Evolutionary conservation across 2,888 invertebrate species (phyloP).

Genomic region (Pyrochroa serraticornis): DNA sequence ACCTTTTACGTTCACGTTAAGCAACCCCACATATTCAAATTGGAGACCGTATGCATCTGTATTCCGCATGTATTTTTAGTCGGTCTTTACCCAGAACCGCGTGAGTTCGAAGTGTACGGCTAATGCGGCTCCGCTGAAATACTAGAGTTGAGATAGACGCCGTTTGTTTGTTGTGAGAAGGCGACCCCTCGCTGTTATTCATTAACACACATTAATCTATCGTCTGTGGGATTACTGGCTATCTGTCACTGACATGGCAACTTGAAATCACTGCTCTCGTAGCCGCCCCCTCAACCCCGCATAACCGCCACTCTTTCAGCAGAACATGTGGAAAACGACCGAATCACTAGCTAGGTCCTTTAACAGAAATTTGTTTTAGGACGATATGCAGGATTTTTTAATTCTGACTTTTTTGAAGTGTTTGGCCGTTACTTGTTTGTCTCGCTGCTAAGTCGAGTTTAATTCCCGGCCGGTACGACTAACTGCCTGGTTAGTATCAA

Average conservation of each 20-base stretch:
- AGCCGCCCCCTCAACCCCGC: not conserved
- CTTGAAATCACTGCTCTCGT: conserved; percentile 18
- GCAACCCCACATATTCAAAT: not conserved
- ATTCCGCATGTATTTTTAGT: conserved; percentile 22
- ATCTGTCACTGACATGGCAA: conserved; percentile 26
- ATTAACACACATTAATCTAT: conserved; percentile 29
- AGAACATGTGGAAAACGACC: too few relatives aligned
- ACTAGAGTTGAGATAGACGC: conserved; percentile 15
- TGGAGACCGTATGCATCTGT: conserved; percentile 8
- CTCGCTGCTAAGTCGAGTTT: too few relatives aligned
- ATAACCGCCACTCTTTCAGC: too few relatives aligned
- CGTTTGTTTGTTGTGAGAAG: conserved; percentile 27
- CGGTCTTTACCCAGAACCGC: conserved; percentile 3
- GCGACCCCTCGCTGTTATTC: conserved; percentile 24
- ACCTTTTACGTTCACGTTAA: conserved; percentile 44
- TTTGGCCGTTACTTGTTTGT: too few relatives aligned
- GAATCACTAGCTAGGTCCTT: too few relatives aligned
- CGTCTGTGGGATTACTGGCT: conserved; percentile 26
- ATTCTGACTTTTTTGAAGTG: too few relatives aligned
- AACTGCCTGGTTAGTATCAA: too few relatives aligned
- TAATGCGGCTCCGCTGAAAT: not conserved
- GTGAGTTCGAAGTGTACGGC: too few relatives aligned
- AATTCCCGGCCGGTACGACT: too few relatives aligned
- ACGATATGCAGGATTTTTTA: too few relatives aligned
- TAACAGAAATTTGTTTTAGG: too few relatives aligned